Evolutionary conservation across 2,888 invertebrate species (phyloP), one percentile per base, ranked within the genome.

Genomic region (Thereva unica): DNA sequence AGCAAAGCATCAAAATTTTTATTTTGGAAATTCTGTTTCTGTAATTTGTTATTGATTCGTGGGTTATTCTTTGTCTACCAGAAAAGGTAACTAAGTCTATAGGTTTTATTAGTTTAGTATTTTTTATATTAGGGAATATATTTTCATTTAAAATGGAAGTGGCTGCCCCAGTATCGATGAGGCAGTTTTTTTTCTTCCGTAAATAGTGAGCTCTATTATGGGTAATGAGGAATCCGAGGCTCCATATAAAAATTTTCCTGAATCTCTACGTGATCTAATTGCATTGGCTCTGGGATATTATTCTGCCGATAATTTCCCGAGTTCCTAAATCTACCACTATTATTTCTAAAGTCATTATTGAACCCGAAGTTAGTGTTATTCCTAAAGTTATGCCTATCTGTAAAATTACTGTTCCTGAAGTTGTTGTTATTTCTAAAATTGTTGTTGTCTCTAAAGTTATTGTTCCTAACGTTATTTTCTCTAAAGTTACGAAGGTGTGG

Each of bases 241-340:
- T 44, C 34, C 35, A 44, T 23, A 57, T 45, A 45, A 57, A 57
- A 57, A 57, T 45, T 45, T 57, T 44, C 45, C 5, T 57, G 41
- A 42, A 55, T 38, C 23, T 55, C 55, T 4, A 37, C 40, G 5
- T 55, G 56, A n/a, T 42, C 42, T 6, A 56, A 10, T n/a, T 54
- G 40, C 54, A 54, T 54, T 54, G 54, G 54, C 40, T 54, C 54
- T 9, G 40, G 40, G 35, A 35, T 5, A 52, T 52, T 52, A n/a
- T n/a, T n/a, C n/a, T n/a, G n/a, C n/a, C n/a, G n/a, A 35, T 52
- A 10, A 52, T 52, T 52, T 6, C 37, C 34, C 23, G 37, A 4
- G 9, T 52, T 52, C 35, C 52, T 52, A 50, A 50, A 50, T 50
- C 50, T 50, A 23, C 23, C 50, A 23, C 50, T 50, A 50, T 54